Evolutionary conservation across 2,797 vertebrate species (phyloP), one percentile per base, ranked within the genome.

Genomic region (Molothrus ater): DNA sequence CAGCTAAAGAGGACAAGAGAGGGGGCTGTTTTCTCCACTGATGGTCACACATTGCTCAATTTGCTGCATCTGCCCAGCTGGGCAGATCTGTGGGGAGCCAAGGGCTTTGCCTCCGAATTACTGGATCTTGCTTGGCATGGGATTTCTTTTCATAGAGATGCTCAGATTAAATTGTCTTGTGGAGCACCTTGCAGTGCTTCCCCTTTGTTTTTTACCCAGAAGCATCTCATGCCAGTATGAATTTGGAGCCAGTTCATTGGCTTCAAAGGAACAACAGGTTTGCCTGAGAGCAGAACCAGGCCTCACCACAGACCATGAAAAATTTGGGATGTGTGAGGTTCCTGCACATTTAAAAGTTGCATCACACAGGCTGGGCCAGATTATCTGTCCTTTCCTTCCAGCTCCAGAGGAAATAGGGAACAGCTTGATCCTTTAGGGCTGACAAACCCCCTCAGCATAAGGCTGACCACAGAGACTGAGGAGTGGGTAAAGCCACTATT

Each of bases 401-500:
- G 17, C 38, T 83, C 71, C 48, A 47, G 79, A 82, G 48, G 42
- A 93, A 93, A 88, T 1, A 5, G 31, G 22, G 61, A 95, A 83
- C 69, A 83, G 32, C 42, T 90, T 69, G 57, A 57, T 90, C 28
- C 34, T 85, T 74, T n/a, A 25, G 61, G 32, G 85, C 57, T 92
- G 72, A 80, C 42, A 92, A 69, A 76, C 32, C 16, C 42, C 45
- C 50, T 91, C 65, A 64, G 82, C 6, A 3, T 10, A 9, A 72
- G 54, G 45, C 57, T 88, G 87, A 90, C 81, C 82, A 53, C 75
- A 86, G 80, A 74, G 26, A 36, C 15, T 1, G 2, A 88, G 68
- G 45, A 90, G 64, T 66, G 90, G 65, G 72, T 71, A 80, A 87
- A 92, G 50, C 8, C 87, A 87, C 50, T 82, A 8, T 91, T 94